These are phyloP conservation scores for Coleophora deauratella DNA, from an alignment of 2,888 invertebrate genomes.

Conservation along the genomic window DNA sequence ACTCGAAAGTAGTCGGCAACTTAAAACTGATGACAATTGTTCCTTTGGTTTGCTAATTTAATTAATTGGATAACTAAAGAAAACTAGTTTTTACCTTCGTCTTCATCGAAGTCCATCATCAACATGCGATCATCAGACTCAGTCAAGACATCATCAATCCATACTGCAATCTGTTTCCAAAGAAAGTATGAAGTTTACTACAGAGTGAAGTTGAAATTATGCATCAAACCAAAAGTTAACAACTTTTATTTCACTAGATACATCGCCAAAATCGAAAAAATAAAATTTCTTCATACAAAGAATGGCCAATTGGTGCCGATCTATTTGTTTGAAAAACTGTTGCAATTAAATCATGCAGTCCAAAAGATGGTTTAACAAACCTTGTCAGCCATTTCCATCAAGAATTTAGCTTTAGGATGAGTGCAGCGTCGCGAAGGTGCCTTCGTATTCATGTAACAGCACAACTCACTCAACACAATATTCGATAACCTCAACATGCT, in stretches of 20 bases:
- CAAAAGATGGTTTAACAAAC: slow-evolving; percentile 21
- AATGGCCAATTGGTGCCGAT: too few species aligned
- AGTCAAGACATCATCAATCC: slow-evolving; percentile 59
- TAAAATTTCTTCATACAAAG: too few species aligned
- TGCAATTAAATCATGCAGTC: too few species aligned
- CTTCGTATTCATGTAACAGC: slow-evolving; percentile 40
- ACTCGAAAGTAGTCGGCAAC: slow-evolving; percentile 6
- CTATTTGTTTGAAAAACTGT: too few species aligned
- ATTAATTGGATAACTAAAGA: background rate
- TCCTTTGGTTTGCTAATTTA: slow-evolving; percentile 10
- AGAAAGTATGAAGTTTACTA: background rate
- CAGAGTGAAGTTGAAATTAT: background rate
- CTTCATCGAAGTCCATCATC: slow-evolving; percentile 68
- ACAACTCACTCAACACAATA: slow-evolving; percentile 49
- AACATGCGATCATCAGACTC: slow-evolving; percentile 65
- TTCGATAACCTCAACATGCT: slow-evolving; percentile 60
- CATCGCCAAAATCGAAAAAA: too few species aligned
- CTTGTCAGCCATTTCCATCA: slow-evolving; percentile 65
- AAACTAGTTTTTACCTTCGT: slow-evolving; percentile 43
- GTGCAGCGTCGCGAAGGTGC: slow-evolving; percentile 37
- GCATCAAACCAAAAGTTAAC: background rate
- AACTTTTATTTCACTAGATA: background rate
- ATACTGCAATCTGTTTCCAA: slow-evolving; percentile 46
- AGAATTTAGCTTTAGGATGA: slow-evolving; percentile 47
- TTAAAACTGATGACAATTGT: slow-evolving; percentile 39